phyloP scores from a whole-genome alignment of 2,113 vertebrate genomes.

The Aegithalos caudatus region DNA sequence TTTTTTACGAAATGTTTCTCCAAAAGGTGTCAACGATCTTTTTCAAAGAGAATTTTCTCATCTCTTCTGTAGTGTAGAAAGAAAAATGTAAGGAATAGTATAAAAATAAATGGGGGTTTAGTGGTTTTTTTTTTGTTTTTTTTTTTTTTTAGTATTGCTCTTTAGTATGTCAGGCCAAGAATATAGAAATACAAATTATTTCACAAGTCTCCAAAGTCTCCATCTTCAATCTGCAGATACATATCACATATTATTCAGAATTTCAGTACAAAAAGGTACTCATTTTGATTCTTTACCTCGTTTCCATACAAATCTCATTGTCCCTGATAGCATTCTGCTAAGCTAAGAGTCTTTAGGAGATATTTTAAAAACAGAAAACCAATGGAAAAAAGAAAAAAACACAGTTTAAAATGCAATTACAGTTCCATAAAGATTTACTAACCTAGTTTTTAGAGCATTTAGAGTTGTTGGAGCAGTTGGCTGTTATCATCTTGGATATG shows the following conservation, averaged over 20 bases:
- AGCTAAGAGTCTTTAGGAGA: background rate
- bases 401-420: background rate
- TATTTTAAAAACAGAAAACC: background rate
- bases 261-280: background rate
- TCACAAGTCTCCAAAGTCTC: background rate
- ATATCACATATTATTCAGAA: background rate
- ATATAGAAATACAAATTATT: background rate
- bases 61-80: background rate
- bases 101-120: background rate
- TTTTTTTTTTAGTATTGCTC: background rate
- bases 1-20: background rate
- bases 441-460: background rate
- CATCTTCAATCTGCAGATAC: background rate
- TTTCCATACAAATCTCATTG: background rate
- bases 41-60: background rate
- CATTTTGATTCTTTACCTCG: background rate
- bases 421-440: background rate
- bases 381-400: background rate
- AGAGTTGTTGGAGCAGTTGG: background rate
- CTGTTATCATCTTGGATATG: background rate
- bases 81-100: background rate
- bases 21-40: background rate
- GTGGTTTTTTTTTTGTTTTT: fast-evolving
- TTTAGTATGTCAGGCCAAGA: background rate
- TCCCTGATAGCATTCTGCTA: background rate